A percentile compares a stretch with the other conserved stretches of the same genome.
Conservation (phyloP, 2,797 vertebrate species). For the Gephyroberyx darwinii region DNA sequence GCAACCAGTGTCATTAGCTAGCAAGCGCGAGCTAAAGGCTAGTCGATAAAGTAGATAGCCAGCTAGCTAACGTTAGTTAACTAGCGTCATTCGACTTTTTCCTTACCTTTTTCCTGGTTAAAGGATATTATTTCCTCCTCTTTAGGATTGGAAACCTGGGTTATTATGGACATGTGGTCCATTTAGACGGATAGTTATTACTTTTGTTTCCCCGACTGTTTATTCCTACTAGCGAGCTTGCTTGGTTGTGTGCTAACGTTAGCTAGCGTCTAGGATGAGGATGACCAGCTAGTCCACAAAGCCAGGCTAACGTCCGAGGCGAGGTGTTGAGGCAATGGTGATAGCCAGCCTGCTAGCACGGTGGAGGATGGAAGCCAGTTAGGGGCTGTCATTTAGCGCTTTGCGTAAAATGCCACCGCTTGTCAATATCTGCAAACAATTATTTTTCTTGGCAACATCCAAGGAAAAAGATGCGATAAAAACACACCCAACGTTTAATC, state of each 20-base stretch:
- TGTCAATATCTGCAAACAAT: slow-evolving; percentile 24
- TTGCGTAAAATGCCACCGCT: slow-evolving; percentile 49
- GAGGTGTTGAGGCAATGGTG: slow-evolving; percentile 62
- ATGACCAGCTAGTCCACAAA: slow-evolving; percentile 65
- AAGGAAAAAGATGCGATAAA: slow-evolving; percentile 9
- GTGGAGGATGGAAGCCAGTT: slow-evolving; percentile 57
- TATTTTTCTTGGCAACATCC: slow-evolving; percentile 15
- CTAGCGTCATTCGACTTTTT: neutral
- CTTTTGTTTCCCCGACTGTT: slow-evolving; percentile 65
- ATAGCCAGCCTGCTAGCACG: slow-evolving; percentile 74
- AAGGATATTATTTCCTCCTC: slow-evolving; percentile 92
- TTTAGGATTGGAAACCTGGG: slow-evolving; percentile 97
- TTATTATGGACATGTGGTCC: slow-evolving; percentile 99
- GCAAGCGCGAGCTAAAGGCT: slow-evolving; percentile 48
- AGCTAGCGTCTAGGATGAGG: slow-evolving; percentile 59
- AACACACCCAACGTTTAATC: slow-evolving; percentile 33
- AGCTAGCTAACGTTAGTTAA: slow-evolving; percentile 44
- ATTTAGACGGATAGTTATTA: slow-evolving; percentile 84
- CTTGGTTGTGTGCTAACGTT: slow-evolving; percentile 55
- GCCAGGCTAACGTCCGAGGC: slow-evolving; percentile 63
- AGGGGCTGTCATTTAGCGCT: slow-evolving; percentile 73
- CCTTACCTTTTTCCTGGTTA: slow-evolving; percentile 85
- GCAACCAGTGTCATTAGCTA: slow-evolving; percentile 48
- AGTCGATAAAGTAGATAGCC: slow-evolving; percentile 58
- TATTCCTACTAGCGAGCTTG: slow-evolving; percentile 58